Base-by-base conservation (phyloP, 2,113 vertebrate genomes). In the Onychostoma macrolepis region DNA sequence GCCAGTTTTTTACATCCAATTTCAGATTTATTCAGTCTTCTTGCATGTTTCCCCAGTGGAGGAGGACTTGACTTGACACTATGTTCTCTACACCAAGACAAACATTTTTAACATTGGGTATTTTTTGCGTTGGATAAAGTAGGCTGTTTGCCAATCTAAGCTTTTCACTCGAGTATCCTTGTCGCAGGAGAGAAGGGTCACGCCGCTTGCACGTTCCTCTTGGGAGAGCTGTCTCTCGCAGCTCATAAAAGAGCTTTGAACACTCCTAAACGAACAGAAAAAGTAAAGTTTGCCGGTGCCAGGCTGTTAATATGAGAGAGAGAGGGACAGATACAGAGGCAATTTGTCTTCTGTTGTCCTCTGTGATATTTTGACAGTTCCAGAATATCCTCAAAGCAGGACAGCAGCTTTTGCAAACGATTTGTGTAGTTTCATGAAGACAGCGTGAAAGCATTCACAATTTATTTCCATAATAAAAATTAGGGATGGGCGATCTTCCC, bases 321-420 rank as follows among this genome's bases (percentile, higher is more conserved):
- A 81, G 77, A 61, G 69, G 36, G 61, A 53, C 87, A 86, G 87
- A 83, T 84, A 87, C 56, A 17, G 85, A 92, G 79, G 83, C 26
- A 33, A 89, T 89, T 89, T 85, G 78, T 87, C 85, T 87, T 85
- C 33, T 63, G 43, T 72, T 56, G 58, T 84, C 83, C 45, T 72
- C 67, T 82, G n/a, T 63, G 48, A 69, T 36, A 83, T 77, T 67
- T 53, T 74, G 69, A 87, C 45, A 50, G 26, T 71, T 83, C 13
- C 65, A 71, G 45, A 71, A 50, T 45, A 71, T 53, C 26, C 58
- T 30, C 19, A 69, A 83, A 21, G 80, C 80, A 69, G 41, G 80
- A 83, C 80, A 69, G 80, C 1, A 67, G 61, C 24, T 28, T 82
- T 65, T 28, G 8, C 7, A 19, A 10, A 38, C 12, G 17, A 9